Evolutionary conservation across 23 tunicate genomes (phyloP).

Genomic region (Phallusia fumigata): DNA sequence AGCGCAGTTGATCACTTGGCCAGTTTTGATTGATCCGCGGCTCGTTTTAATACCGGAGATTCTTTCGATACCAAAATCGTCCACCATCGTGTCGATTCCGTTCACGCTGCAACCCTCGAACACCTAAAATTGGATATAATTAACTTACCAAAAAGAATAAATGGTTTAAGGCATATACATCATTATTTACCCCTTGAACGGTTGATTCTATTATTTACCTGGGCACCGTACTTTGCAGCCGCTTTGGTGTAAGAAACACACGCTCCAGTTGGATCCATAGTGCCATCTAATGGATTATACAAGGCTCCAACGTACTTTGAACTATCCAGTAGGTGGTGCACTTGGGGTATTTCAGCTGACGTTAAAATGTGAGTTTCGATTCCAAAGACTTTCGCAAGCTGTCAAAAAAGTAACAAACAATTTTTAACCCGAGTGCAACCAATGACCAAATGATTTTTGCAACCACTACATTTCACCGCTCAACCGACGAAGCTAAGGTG

Average conservation of each 20-base stretch:
- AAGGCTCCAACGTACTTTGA: slow-evolving; percentile 56
- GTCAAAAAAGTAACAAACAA: not conserved
- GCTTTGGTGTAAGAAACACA: slow-evolving; percentile 73
- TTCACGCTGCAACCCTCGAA: slow-evolving; percentile 53
- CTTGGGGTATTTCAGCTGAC: slow-evolving; percentile 50
- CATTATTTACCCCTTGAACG: no score
- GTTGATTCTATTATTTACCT: slow-evolving; percentile 17
- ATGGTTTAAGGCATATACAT: no score
- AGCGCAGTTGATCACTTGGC: slow-evolving; percentile 65
- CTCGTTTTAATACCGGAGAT: slow-evolving; percentile 45
- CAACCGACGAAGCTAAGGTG: not conserved
- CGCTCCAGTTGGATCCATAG: slow-evolving; percentile 86
- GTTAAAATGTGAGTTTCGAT: slow-evolving; percentile 60
- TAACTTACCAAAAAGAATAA: no score
- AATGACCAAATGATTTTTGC: not conserved
- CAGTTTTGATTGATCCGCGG: slow-evolving; percentile 55
- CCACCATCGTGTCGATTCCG: slow-evolving; percentile 30
- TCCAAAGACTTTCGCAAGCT: slow-evolving; percentile 71
- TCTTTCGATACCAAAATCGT: slow-evolving; percentile 53
- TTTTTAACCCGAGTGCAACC: slow-evolving; percentile 13
- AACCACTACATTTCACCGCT: slow-evolving; percentile 27
- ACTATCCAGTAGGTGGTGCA: slow-evolving; percentile 72
- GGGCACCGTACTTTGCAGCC: slow-evolving; percentile 75
- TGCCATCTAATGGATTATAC: slow-evolving; percentile 83
- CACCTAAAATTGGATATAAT: no score